These are phyloP conservation scores for Pseudopipra pipra DNA, from an alignment of 2,113 vertebrate genomes.

Conservation along the genomic window DNA sequence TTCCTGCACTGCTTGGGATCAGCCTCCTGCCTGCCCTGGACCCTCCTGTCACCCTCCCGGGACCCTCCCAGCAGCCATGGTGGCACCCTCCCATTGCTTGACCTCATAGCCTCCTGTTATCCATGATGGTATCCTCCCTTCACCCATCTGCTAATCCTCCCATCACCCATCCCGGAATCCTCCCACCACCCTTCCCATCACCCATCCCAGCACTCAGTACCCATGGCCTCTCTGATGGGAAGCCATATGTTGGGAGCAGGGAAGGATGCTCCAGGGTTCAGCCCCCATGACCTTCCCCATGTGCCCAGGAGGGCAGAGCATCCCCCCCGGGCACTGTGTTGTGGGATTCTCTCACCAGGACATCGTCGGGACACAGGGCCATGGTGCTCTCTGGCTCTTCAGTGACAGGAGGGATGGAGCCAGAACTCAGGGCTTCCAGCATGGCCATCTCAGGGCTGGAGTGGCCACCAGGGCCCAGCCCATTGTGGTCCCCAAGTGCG, in stretches of 20 bases:
- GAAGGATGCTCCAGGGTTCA: not conserved
- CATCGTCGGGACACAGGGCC: slow-evolving; percentile 66
- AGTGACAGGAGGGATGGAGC: not conserved
- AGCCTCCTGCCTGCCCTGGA: not conserved
- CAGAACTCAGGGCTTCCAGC: not conserved
- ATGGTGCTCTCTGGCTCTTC: not conserved
- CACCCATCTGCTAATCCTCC: not conserved
- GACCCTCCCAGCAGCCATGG: not conserved
- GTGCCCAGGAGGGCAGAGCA: not conserved
- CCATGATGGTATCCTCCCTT: not conserved
- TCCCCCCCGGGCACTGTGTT: accelerated
- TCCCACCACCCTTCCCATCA: not conserved
- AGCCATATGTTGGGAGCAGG: not conserved
- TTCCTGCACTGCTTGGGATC: not conserved
- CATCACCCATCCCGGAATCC: not conserved
- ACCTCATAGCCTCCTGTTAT: not conserved
- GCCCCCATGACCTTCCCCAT: accelerated
- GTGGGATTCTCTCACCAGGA: slow-evolving; percentile 77
- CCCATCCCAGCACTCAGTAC: not conserved
- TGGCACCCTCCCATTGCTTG: not conserved
- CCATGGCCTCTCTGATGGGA: not conserved
- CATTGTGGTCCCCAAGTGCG: not conserved
- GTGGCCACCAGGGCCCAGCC: not conserved
- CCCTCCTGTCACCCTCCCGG: not conserved
- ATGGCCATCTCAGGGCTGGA: not conserved